Conservation (phyloP, 1,140 invertebrate species). For the Rhynchophorus ferrugineus region DNA sequence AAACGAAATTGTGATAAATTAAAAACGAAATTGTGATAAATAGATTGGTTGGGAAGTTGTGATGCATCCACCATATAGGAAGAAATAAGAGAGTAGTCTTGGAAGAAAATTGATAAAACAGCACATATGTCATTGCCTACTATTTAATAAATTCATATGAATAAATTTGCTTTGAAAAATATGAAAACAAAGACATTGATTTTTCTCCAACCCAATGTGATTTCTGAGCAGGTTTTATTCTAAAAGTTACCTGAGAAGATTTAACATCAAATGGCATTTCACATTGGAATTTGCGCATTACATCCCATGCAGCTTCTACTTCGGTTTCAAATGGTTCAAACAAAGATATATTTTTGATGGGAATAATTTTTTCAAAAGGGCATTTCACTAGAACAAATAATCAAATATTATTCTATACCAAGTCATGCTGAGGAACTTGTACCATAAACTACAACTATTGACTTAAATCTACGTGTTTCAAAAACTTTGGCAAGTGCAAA, state of each 20-base stretch:
- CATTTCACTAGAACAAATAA: constrained; percentile 11
- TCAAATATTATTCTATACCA: neutral
- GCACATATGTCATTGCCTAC: no score
- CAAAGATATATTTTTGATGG: constrained; percentile 12
- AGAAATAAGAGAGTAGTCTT: no score
- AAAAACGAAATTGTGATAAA: no score
- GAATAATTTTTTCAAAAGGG: constrained; percentile 9
- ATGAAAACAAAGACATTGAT: no score
- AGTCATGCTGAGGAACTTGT: neutral
- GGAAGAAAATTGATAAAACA: no score
- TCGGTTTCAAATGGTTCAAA: constrained; percentile 16
- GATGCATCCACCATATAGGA: no score
- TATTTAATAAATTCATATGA: no score
- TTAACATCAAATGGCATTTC: constrained; percentile 15
- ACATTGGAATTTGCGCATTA: constrained; percentile 8
- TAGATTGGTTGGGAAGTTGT: no score
- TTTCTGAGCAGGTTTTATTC: no score
- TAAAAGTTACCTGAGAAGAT: constrained; percentile 7
- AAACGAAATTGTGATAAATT: no score
- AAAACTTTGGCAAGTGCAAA: constrained; percentile 18
- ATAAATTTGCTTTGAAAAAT: no score
- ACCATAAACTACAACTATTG: constrained; percentile 18
- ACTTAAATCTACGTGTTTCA: constrained; percentile 16
- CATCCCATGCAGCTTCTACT: constrained; percentile 15
- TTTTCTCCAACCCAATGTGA: no score